Percentiles rank a stretch among this genome's conserved stretches.
phyloP scores from a whole-genome alignment of 30 jellyfish, hydroid and myxozoan species.

The Hydractinia echinata region DNA sequence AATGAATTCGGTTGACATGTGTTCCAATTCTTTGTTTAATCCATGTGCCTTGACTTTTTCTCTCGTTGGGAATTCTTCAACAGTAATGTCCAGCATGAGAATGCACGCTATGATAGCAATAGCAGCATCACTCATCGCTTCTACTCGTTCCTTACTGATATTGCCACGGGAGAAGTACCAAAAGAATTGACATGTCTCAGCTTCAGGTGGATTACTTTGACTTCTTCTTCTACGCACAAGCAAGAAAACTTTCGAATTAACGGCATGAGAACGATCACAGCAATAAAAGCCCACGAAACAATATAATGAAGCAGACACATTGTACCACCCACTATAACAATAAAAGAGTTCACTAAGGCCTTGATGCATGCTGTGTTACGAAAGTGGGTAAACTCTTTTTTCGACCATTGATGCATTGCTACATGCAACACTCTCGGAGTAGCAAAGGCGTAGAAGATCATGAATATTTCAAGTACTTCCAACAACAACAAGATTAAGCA shows the following conservation, averaged over 20 bases:
- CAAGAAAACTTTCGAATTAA: slow-evolving; percentile 13
- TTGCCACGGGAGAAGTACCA: slow-evolving; percentile 25
- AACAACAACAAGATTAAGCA: slow-evolving; percentile 6
- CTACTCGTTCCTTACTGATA: slow-evolving; percentile 34
- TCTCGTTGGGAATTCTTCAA: slow-evolving; percentile 27
- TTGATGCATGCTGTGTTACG: neutral
- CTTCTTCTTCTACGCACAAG: slow-evolving; percentile 15
- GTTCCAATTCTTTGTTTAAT: neutral
- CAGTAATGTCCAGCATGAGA: slow-evolving; percentile 35
- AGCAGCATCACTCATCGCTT: slow-evolving; percentile 47
- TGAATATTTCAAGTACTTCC: slow-evolving; percentile 13
- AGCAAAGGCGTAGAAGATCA: slow-evolving; percentile 13
- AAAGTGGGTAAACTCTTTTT: slow-evolving; percentile 18
- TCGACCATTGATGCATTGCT: slow-evolving; percentile 26
- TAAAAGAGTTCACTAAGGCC: slow-evolving; percentile 9
- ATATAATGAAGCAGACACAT: slow-evolving; percentile 17
- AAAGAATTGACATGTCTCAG: slow-evolving; percentile 26
- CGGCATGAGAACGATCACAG: slow-evolving; percentile 14
- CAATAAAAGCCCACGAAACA: slow-evolving; percentile 34
- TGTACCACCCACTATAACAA: slow-evolving; percentile 21
- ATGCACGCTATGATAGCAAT: slow-evolving; percentile 39
- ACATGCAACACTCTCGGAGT: slow-evolving; percentile 28
- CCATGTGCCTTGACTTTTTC: slow-evolving; percentile 7
- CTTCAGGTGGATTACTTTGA: neutral
- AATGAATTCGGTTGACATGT: slow-evolving; percentile 18